Percentiles rank a stretch among this genome's conserved stretches.
Conservation (phyloP, 2,888 invertebrate species). For the Ectropis crepuscularia region DNA sequence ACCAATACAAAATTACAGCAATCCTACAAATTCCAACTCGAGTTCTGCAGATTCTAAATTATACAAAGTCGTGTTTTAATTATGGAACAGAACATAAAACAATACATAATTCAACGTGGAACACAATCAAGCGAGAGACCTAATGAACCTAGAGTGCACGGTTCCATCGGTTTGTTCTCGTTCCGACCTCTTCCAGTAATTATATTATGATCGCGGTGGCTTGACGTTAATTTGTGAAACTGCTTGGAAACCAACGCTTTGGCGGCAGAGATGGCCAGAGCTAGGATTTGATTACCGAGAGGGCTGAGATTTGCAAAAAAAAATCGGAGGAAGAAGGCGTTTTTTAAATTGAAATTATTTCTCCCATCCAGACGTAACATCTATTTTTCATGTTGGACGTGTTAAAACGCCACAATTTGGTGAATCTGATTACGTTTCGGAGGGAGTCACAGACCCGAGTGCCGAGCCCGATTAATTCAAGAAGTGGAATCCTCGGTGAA, state of each 20-base stretch:
- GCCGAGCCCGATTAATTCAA: conserved; percentile 75
- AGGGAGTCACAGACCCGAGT: conserved; percentile 52
- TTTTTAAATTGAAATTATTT: background rate
- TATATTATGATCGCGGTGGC: conserved; percentile 64
- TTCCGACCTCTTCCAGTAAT: conserved; percentile 55
- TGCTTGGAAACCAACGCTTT: conserved; percentile 74
- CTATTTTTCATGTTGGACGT: background rate
- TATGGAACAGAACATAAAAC: conserved; percentile 32
- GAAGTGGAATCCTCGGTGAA: conserved; percentile 69
- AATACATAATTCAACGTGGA: conserved; percentile 38
- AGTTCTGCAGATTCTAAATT: background rate
- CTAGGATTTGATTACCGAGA: conserved; percentile 26
- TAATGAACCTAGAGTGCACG: conserved; percentile 49
- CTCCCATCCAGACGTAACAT: background rate
- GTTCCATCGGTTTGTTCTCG: conserved; percentile 42
- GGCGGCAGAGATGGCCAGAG: conserved; percentile 48
- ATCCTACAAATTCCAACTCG: no score
- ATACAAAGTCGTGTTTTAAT: conserved; percentile 13
- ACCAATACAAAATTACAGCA: background rate
- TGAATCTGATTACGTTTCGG: conserved; percentile 13
- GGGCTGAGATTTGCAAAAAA: conserved; percentile 2
- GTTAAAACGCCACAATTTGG: conserved; percentile 4
- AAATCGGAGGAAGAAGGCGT: background rate
- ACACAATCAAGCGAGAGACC: conserved; percentile 42
- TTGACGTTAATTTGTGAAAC: conserved; percentile 78